Percentiles rank a stretch among this genome's conserved stretches.
Conservation (phyloP, 2,113 vertebrate genomes). For the Bothrops jararaca region DNA sequence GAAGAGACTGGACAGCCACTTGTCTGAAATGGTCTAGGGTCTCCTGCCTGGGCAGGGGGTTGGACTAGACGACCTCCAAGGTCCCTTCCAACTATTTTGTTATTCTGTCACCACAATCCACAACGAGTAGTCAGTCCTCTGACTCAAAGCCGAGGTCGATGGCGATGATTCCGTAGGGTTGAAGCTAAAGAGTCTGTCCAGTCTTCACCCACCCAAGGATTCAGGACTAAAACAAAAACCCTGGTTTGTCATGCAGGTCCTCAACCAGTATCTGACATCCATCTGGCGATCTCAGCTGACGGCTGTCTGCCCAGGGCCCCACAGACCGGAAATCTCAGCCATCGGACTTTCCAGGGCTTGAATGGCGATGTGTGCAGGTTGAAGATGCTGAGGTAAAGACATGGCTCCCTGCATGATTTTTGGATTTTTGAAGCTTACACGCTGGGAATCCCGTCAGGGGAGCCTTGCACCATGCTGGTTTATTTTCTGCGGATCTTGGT, state of each 20-base stretch:
- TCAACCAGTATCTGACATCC: not conserved
- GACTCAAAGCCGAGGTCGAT: too few species aligned
- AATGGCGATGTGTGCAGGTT: not conserved
- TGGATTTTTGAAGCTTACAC: not conserved
- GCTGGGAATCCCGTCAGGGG: not conserved
- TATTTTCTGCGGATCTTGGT: not conserved
- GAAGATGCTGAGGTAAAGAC: not conserved
- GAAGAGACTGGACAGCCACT: too few species aligned
- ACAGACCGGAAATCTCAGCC: fast-evolving
- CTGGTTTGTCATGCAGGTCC: not conserved
- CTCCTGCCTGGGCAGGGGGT: too few species aligned
- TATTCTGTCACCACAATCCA: not conserved
- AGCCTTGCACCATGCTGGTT: not conserved
- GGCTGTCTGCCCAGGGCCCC: not conserved
- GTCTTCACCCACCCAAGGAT: not conserved
- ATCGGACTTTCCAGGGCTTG: not conserved
- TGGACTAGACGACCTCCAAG: too few species aligned
- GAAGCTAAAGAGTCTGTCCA: not conserved
- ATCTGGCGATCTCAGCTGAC: not conserved
- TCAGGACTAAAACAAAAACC: not conserved
- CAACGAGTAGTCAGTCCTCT: too few species aligned
- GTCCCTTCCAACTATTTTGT: too few species aligned
- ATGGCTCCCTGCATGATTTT: not conserved
- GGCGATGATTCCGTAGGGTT: not conserved
- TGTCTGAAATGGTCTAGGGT: too few species aligned